These are phyloP conservation scores for Meghimatium bilineatum DNA, from an alignment of 2,888 invertebrate species.

Conservation along the genomic window DNA sequence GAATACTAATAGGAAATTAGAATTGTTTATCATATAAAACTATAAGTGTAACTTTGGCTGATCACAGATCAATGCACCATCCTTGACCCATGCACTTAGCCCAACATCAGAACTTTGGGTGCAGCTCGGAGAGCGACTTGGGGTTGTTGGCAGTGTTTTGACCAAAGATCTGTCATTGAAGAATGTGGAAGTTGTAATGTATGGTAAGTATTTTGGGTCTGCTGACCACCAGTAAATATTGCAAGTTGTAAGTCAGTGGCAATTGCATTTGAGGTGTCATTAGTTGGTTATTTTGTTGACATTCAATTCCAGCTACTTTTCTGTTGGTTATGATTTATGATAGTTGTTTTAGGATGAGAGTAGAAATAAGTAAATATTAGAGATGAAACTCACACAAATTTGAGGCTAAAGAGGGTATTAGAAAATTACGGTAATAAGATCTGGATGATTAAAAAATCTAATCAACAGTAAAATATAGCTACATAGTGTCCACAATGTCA, in stretches of 20 bases:
- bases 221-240: not conserved
- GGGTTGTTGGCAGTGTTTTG: constrained; percentile 74
- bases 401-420: not conserved
- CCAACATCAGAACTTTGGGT: constrained; percentile 80
- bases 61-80: constrained; percentile 81
- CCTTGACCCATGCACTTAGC: constrained; percentile 79
- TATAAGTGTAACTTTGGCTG: not conserved
- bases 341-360: not conserved
- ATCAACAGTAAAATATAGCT: too few relatives aligned
- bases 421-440: too few relatives aligned
- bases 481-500: too few relatives aligned
- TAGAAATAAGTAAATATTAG: not conserved
- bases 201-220: constrained; percentile 28
- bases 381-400: not conserved
- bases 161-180: constrained; percentile 49
- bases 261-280: not conserved
- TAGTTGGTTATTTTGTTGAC: not conserved
- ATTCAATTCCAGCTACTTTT: not conserved
- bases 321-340: not conserved
- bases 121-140: constrained; percentile 79
- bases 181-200: constrained; percentile 51
- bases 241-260: not conserved
- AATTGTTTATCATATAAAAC: not conserved
- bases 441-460: too few relatives aligned
- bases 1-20: not conserved